phyloP scores from a whole-genome alignment of 2,797 vertebrate species.

The Lacerta agilis region DNA sequence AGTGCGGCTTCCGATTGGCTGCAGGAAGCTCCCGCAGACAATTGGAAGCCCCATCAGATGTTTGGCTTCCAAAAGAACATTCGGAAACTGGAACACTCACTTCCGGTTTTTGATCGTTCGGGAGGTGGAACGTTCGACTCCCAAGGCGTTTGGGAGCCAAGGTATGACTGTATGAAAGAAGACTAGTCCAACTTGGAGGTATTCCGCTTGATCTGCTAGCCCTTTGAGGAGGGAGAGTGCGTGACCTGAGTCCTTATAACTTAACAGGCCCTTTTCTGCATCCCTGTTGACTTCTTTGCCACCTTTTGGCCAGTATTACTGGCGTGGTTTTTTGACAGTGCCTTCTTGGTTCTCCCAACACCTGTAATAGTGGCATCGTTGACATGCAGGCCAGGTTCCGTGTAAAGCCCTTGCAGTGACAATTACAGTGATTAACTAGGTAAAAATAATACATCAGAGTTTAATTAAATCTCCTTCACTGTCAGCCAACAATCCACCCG shows the following conservation, averaged over 20 bases:
- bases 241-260: background rate
- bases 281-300: background rate
- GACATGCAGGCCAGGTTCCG: background rate
- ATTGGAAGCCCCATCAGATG: too few species aligned
- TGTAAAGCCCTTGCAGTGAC: slow-evolving; percentile 38
- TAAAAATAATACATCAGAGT: slow-evolving; percentile 50
- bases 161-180: background rate
- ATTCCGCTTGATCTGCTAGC: background rate
- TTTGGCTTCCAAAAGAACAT: too few species aligned
- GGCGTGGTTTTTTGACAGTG: background rate
- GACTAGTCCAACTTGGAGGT: rapidly evolving
- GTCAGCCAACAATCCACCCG: background rate
- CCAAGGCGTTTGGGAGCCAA: too few species aligned
- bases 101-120: too few species aligned
- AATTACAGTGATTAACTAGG: slow-evolving; percentile 37
- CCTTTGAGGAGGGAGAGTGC: background rate
- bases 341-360: background rate
- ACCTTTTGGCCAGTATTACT: background rate
- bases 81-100: too few species aligned
- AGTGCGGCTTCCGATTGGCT: too few species aligned
- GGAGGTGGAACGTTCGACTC: too few species aligned
- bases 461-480: slow-evolving; percentile 44
- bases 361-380: background rate
- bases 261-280: background rate
- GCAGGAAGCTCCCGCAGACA: too few species aligned